Evolutionary conservation across 2,888 invertebrate genomes (phyloP).

Genomic region (Scaptodrosophila latifasciaeformis): DNA sequence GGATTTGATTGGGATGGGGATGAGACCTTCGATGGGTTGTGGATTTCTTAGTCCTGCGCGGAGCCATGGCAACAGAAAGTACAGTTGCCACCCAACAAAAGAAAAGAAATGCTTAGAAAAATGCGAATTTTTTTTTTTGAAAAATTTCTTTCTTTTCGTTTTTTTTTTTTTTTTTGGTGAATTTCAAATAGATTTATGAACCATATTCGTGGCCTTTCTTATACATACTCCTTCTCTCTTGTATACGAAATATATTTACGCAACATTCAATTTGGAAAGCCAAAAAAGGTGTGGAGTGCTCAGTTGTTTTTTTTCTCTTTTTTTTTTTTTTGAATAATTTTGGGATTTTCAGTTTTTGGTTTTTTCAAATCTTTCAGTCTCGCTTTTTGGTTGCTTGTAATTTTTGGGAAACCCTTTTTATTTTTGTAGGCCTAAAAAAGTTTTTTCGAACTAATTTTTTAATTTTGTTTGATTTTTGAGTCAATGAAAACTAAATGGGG

Average conservation of each 20-base stretch:
- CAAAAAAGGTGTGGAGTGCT: slow-evolving; percentile 2
- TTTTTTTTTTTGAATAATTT: too few species aligned
- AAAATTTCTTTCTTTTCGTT: slow-evolving; percentile 12
- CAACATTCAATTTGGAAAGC: slow-evolving; percentile 41
- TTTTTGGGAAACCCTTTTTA: too few species aligned
- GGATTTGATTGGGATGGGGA: not conserved
- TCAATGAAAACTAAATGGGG: too few species aligned
- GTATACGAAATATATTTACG: slow-evolving; percentile 30
- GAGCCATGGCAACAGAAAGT: slow-evolving; percentile 31
- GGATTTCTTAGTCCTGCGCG: slow-evolving; percentile 37
- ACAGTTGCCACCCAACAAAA: slow-evolving; percentile 19
- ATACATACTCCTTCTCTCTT: slow-evolving; percentile 6
- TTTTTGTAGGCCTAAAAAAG: too few species aligned
- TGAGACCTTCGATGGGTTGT: slow-evolving; percentile 37
- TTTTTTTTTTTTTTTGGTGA: slow-evolving; percentile 5
- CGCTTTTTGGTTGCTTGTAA: too few species aligned
- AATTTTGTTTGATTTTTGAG: too few species aligned
- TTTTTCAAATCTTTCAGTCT: too few species aligned
- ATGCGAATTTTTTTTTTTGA: not conserved
- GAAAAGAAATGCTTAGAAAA: too few species aligned
- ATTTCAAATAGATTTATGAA: slow-evolving; percentile 31
- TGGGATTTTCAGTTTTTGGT: too few species aligned
- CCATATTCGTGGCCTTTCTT: too few species aligned
- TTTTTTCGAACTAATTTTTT: too few species aligned
- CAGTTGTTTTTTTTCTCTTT: slow-evolving; percentile 2